Evolutionary conservation across 2,888 invertebrate genomes (phyloP).

Genomic region (Criorhina ranunculi): DNA sequence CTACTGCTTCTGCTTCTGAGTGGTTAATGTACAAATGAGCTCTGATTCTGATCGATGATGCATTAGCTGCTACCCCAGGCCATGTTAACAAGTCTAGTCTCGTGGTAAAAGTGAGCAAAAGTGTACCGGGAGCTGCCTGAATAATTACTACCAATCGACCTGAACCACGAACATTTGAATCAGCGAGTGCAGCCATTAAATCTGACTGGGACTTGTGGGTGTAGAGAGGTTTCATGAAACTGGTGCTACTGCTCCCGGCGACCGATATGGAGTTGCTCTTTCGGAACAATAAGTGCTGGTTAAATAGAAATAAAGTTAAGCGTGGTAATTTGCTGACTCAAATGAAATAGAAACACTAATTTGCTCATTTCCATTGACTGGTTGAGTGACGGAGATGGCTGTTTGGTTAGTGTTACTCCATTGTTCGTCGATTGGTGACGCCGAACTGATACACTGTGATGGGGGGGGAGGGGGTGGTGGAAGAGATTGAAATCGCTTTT

Average conservation of each 20-base stretch:
- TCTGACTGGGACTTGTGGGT: constrained; percentile 50
- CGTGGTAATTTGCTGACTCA: constrained; percentile 64
- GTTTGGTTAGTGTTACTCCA: constrained; percentile 8
- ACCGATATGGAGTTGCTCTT: constrained; percentile 17
- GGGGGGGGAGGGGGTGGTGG: too few relatives aligned
- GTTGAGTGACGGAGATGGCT: background rate
- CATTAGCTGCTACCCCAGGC: constrained; percentile 55
- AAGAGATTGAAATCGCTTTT: background rate
- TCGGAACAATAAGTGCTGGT: constrained; percentile 54
- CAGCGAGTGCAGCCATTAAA: constrained; percentile 59
- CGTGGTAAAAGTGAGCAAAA: constrained; percentile 50
- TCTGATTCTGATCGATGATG: constrained; percentile 65
- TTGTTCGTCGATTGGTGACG: constrained; percentile 12
- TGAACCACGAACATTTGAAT: constrained; percentile 58
- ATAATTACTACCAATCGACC: constrained; percentile 69
- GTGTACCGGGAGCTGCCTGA: constrained; percentile 47
- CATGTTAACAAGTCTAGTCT: constrained; percentile 73
- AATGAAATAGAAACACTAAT: constrained; percentile 72
- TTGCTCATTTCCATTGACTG: constrained; percentile 61
- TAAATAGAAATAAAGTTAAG: constrained; percentile 54
- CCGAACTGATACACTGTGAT: background rate
- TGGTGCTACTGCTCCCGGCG: background rate
- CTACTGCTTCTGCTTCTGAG: constrained; percentile 21
- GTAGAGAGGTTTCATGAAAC: constrained; percentile 12
- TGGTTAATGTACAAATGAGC: constrained; percentile 57